Base-by-base conservation (phyloP, 2,888 invertebrate species). In the Cosmorhoe ocellata region DNA sequence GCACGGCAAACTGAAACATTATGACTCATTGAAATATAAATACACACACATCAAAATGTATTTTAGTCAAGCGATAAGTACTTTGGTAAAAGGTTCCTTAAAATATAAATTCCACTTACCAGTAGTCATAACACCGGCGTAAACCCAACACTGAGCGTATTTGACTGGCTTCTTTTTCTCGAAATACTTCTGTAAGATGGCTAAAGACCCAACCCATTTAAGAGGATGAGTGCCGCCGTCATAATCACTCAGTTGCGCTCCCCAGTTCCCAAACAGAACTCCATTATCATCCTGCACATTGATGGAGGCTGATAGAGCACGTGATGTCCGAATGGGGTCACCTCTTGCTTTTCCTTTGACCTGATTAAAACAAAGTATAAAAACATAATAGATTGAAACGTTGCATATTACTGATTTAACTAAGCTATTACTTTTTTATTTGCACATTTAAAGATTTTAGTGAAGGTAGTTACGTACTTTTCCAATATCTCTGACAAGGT, bases 101-200 rank as follows among this genome's bases (percentile, higher is more conserved):
- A 18, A 12, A 11, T 12, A 38, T n/a, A 30, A 51, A 31, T 32
- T 24, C 18, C 24, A 73, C 85, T 84, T 81, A 95, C 95, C 91
- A 56, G 98, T 96, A 0, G 97, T 95, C 39, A 97, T 82, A 12
- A 98, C 95, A 0, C 98, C 98, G 1, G 98, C 94, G 72, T 97
- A 98, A 3, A 98, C 97, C 97, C 98, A 98, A 74, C 98, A 98
- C 69, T 98, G 98, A 0, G 97, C 98, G 75, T 95, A 99, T 79
- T 96, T 97, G 0, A 98, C 97, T 0, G 98, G 95, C 64, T 94
- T 95, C 71, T 95, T 95, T 45, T 94, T 96, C 61, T 94, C 93
- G 69, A 94, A 94, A 82, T 94, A 98, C 71, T 95, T 92, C 75
- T 97, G 96, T 9, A 98, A 79, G 58, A 98, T 98, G 57, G 94